Percentiles rank a stretch among this genome's conserved stretches.
Conservation (phyloP, 1,140 invertebrate genomes). For the Acromyrmex charruanus region DNA sequence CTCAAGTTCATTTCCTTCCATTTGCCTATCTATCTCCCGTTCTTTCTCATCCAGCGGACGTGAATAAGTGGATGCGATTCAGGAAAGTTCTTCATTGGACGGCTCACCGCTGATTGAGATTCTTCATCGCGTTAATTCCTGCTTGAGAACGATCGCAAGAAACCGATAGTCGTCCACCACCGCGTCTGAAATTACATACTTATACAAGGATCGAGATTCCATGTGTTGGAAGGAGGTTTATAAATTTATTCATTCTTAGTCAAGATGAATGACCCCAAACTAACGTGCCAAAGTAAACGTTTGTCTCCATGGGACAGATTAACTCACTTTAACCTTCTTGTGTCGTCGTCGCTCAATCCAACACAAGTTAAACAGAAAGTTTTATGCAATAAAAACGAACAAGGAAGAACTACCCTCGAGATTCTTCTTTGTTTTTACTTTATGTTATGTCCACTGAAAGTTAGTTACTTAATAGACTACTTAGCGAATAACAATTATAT, state of each 20-base stretch:
- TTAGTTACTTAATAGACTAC: slow-evolving; percentile 26
- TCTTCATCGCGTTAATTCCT: slow-evolving; percentile 68
- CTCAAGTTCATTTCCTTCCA: slow-evolving; percentile 53
- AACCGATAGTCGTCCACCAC: slow-evolving; percentile 42
- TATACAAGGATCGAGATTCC: not conserved
- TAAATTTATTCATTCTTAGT: slow-evolving; percentile 53
- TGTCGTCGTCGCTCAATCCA: slow-evolving; percentile 42
- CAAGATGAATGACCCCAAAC: slow-evolving; percentile 43
- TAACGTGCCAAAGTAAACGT: slow-evolving; percentile 45
- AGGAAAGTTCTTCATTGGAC: slow-evolving; percentile 69
- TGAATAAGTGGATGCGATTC: slow-evolving; percentile 79
- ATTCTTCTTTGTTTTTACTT: slow-evolving; percentile 47
- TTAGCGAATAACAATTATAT: slow-evolving; percentile 12
- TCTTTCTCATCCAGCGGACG: slow-evolving; percentile 73
- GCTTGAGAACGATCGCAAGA: slow-evolving; percentile 39
- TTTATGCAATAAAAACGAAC: slow-evolving; percentile 55
- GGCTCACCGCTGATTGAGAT: slow-evolving; percentile 67
- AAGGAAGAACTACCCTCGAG: slow-evolving; percentile 2
- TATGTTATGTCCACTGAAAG: slow-evolving; percentile 18
- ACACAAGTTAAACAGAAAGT: slow-evolving; percentile 56
- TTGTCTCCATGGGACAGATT: slow-evolving; percentile 34
- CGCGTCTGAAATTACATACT: slow-evolving; percentile 26
- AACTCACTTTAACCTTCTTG: slow-evolving; percentile 53
- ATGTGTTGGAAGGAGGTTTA: slow-evolving; percentile 21
- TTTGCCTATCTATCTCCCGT: slow-evolving; percentile 56